Evolutionary conservation across 2,113 vertebrate genomes (phyloP), one percentile per base, ranked within the genome.

Genomic region (Sander vitreus): DNA sequence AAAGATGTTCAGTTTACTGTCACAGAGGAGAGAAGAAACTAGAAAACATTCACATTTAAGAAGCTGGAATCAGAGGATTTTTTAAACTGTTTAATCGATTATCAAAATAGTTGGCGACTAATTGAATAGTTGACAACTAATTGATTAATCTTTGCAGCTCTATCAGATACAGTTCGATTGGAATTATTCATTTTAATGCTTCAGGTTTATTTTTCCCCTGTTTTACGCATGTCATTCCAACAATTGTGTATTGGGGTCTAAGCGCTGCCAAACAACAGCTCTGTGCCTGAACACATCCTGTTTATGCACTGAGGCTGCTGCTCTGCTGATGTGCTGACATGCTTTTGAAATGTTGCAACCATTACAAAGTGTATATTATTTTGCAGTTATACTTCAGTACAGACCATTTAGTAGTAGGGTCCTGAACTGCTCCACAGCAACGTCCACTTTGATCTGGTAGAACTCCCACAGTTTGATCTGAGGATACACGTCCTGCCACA

Each of bases 381-480:
- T 43, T 21, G 43, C 4, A 96, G 96, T 95, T 91, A 94, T 80
- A 10, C 25, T 18, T 75, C 87, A 7, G 9, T 55, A 86, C 92
- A 6, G 8, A 94, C 93, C 90, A 0, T 74, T 84, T 21, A 79
- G 85, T 0, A 94, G 77, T 0, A 84, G 88, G 7, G 25, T 82
- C 90, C 84, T 95, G 91, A 99, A 99, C 77, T 96, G 94, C 43
- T 97, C 94, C 77, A 98, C 95, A 16, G 94, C 86, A 87, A 90
- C 90, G 72, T 95, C 87, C 90, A 97, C 94, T 2, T 97, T 95
- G 82, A 98, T 95, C 95, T 99, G 97, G 92, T 93, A 98, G 95
- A 99, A 99, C 83, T 99, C 97, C 98, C 98, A 99, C 9, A 99
- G 93, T 45, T 94, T 98, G 86, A 97, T 63, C 16, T 86, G 73